Evolutionary conservation across 2,888 invertebrate genomes (phyloP), one percentile per base, ranked within the genome.

Genomic region (Diadromus collaris): DNA sequence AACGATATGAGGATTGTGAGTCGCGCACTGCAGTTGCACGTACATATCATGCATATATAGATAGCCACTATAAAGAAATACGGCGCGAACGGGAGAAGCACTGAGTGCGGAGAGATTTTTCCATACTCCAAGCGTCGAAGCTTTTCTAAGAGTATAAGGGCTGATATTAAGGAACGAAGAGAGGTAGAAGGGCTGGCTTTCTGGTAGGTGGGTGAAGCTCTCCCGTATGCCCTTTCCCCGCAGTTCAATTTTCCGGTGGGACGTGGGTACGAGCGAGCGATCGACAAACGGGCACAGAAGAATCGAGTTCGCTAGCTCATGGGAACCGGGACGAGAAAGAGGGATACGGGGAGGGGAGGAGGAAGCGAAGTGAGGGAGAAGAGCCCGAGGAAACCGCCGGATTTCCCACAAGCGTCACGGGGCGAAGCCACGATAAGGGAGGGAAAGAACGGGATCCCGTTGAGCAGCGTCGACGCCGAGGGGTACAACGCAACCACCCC

Each of bases 201-300:
- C 32, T 19, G 48, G 34, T 60, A 32, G 60, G 32, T 56, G 65
- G 67, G 44, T 69, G 51, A 56, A 67, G 41, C 29, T 29, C 24
- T 54, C 48, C 29, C 34, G 51, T 51, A 61, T 64, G 67, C 75
- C 44, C 68, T 76, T 65, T 68, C 54, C 51, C 56, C 68, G 46
- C 58, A 69, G 81, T 80, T 74, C 76, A 81, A 81, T 81, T 82
- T 81, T 79, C 65, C 78, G 56, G 64, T 72, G 76, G 56, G 27
- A 74, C 75, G 69, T 73, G 73, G 64, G 34, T 27, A 10, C 32
- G 44, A 61, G 58, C 27, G 24, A 61, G 60, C 70, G 65, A 65
- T 65, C 74, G 70, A 48, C 21, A 60, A 78, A 70, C 60, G 41
- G 38, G 41, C 27, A 16, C 24, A 19, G 32, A 34, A 10, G 46